Percentiles rank a stretch among this genome's conserved stretches.
These are phyloP conservation scores for Siniperca scherzeri DNA, from an alignment of 2,797 vertebrate species.

Conservation along the genomic window DNA sequence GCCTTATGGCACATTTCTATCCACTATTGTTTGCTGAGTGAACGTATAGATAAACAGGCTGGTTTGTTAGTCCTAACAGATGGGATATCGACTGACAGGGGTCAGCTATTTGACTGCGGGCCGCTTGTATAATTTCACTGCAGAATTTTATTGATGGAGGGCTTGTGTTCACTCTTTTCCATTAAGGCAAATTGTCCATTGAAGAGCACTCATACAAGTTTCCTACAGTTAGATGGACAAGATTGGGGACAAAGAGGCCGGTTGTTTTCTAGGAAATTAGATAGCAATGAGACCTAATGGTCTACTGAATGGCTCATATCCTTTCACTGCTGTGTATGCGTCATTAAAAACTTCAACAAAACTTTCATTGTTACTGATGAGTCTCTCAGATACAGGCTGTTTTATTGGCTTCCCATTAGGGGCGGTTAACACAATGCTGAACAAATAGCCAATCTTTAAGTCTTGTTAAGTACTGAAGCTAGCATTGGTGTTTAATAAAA, in stretches of 20 bases:
- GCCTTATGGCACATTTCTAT: constrained; percentile 20
- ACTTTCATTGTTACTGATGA: constrained; percentile 41
- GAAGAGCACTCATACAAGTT: constrained; percentile 41
- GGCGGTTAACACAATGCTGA: neutral
- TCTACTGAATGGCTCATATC: constrained; percentile 58
- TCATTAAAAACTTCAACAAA: constrained; percentile 59
- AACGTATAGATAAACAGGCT: constrained; percentile 30
- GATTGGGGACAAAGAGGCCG: constrained; percentile 10
- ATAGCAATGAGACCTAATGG: constrained; percentile 58
- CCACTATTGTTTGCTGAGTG: neutral
- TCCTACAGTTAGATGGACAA: constrained; percentile 32
- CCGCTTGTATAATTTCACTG: constrained; percentile 56
- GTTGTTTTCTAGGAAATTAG: constrained; percentile 54
- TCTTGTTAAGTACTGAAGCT: constrained; percentile 7
- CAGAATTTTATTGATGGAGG: constrained; percentile 40
- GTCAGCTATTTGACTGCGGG: constrained; percentile 36
- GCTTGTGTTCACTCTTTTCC: constrained; percentile 39
- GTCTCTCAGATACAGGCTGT: constrained; percentile 7
- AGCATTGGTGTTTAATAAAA: neutral
- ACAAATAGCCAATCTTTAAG: neutral
- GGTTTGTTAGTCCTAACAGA: constrained; percentile 50
- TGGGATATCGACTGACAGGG: constrained; percentile 50
- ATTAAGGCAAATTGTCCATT: constrained; percentile 57
- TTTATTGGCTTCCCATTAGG: constrained; percentile 13
- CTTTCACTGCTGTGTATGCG: constrained; percentile 33